Evolutionary conservation across 2,113 vertebrate genomes (phyloP).

Genomic region (Parotia lawesii): DNA sequence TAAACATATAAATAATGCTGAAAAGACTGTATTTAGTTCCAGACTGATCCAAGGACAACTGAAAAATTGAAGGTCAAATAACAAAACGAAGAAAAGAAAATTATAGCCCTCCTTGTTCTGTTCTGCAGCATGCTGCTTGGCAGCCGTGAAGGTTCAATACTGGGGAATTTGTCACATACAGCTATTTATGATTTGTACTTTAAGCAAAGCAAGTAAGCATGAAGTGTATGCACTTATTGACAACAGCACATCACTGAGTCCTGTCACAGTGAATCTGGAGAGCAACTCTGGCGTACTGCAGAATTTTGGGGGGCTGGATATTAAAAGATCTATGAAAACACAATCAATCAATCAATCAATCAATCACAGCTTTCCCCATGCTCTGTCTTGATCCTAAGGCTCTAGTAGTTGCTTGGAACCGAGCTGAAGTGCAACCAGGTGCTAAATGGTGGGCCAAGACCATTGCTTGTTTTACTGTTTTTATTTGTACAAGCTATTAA

Average conservation of each 20-base stretch:
- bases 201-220: slow-evolving; percentile 43
- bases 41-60: slow-evolving; percentile 51
- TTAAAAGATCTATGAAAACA: background rate
- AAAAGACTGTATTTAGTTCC: slow-evolving; percentile 48
- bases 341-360: background rate
- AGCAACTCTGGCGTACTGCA: background rate
- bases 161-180: slow-evolving; percentile 49
- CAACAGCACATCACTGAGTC: background rate
- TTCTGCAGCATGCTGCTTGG: slow-evolving; percentile 47
- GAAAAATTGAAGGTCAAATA: slow-evolving; percentile 66
- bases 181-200: slow-evolving; percentile 53
- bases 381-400: background rate
- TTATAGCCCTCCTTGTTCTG: slow-evolving; percentile 59
- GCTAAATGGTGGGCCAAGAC: background rate
- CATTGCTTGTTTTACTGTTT: background rate
- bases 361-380: background rate
- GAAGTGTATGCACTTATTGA: background rate
- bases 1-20: slow-evolving; percentile 64
- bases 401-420: background rate
- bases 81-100: slow-evolving; percentile 58
- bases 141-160: slow-evolving; percentile 50
- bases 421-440: background rate
- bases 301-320: background rate
- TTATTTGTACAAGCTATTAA: background rate
- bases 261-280: background rate